Conservation (phyloP, 2,797 vertebrate genomes). For the Cetoscarus ocellatus region DNA sequence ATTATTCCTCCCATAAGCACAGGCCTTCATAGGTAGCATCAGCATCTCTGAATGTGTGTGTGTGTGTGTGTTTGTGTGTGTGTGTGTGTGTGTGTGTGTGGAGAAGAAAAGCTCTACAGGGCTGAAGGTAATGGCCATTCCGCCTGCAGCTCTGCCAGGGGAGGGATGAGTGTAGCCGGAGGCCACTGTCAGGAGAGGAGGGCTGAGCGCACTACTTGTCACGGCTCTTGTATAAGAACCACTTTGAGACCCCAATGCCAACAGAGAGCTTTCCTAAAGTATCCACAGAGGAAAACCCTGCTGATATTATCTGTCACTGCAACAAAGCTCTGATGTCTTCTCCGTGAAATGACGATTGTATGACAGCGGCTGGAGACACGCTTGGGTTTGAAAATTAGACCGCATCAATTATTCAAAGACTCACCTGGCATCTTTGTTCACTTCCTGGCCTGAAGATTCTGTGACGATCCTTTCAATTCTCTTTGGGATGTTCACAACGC, state of each 20-base stretch:
- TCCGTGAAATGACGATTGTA: constrained; percentile 60
- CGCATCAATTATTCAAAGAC: constrained; percentile 68
- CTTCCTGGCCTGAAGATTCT: constrained; percentile 43
- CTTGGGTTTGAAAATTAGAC: constrained; percentile 59
- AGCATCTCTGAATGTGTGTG: constrained; percentile 64
- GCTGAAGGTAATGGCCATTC: constrained; percentile 73
- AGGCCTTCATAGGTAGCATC: constrained; percentile 59
- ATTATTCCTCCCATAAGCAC: constrained; percentile 70
- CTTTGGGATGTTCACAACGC: constrained; percentile 38
- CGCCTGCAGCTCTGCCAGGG: constrained; percentile 71
- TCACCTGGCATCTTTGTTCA: constrained; percentile 61
- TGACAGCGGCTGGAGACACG: constrained; percentile 60
- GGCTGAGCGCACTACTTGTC: constrained; percentile 69
- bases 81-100: no score
- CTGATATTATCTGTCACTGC: constrained; percentile 30
- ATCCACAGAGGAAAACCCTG: constrained; percentile 27
- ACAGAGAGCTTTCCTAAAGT: constrained; percentile 45
- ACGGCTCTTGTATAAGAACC: constrained; percentile 68
- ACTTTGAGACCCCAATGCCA: constrained; percentile 60
- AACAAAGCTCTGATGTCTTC: constrained; percentile 54
- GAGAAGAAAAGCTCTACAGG: constrained; percentile 61
- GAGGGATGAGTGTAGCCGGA: constrained; percentile 74
- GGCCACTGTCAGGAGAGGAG: constrained; percentile 74
- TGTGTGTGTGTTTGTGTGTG: no score
- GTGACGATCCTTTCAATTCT: constrained; percentile 29